Percentiles rank a stretch among this genome's conserved stretches.
Evolutionary conservation across 2,113 vertebrate species (phyloP).

Genomic region (Sebastes fasciatus): DNA sequence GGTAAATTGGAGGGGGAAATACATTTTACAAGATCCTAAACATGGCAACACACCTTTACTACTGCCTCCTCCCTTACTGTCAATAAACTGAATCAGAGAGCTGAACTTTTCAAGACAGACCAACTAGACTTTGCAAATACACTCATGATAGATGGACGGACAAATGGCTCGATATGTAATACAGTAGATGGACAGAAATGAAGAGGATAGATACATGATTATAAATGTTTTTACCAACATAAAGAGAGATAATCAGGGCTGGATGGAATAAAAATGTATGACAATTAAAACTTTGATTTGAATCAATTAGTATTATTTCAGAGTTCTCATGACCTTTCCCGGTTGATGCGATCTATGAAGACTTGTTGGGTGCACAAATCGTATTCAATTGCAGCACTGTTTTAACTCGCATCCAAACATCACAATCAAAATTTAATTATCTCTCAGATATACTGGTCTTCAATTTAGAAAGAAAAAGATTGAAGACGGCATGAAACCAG

Average conservation of each 20-base stretch:
- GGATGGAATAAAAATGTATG: background rate
- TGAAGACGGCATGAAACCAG: background rate
- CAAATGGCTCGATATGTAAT: background rate
- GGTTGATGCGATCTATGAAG: background rate
- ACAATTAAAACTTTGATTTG: background rate
- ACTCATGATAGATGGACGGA: background rate
- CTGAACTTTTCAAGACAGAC: background rate
- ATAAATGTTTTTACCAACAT: background rate
- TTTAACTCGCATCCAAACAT: background rate
- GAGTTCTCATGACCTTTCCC: background rate
- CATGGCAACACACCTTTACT: background rate
- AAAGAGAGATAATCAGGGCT: background rate
- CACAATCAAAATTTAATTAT: background rate
- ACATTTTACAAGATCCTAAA: background rate
- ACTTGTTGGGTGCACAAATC: background rate
- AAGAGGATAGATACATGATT: background rate
- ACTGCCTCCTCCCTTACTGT: background rate
- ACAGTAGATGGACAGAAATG: background rate
- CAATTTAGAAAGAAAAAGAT: background rate
- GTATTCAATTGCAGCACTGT: background rate
- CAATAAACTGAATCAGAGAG: background rate
- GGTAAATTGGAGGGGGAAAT: conserved; percentile 10
- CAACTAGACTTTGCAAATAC: background rate
- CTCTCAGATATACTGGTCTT: background rate
- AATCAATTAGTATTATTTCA: background rate